These are phyloP conservation scores for Atlantisia rogersi DNA, from an alignment of 2,113 vertebrate genomes.

Conservation along the genomic window DNA sequence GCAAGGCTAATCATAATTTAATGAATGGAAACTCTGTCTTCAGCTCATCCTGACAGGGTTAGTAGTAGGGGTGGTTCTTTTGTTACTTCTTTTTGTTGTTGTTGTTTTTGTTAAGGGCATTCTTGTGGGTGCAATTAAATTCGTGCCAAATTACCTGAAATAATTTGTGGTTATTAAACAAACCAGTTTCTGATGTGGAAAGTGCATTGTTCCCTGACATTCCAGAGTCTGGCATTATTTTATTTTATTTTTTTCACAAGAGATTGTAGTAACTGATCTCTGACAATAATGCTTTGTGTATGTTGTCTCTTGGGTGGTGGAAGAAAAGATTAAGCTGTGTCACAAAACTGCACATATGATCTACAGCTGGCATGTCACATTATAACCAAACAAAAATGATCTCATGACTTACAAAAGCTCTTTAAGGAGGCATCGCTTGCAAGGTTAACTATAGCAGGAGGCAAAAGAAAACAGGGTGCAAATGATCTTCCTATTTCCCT, in stretches of 20 bases:
- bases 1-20: conserved; percentile 50
- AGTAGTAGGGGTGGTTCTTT: conserved; percentile 15
- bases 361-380: conserved; percentile 14
- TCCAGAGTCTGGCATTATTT: neutral
- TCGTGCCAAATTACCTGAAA: conserved; percentile 69
- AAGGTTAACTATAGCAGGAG: neutral
- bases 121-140: conserved; percentile 55
- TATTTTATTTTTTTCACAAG: neutral
- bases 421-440: neutral
- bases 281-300: conserved; percentile 24
- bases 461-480: neutral
- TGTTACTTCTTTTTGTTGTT: conserved; percentile 27
- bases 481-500: neutral
- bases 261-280: conserved; percentile 12
- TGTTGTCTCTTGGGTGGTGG: conserved; percentile 31
- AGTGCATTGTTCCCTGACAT: conserved; percentile 34
- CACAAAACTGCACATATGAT: conserved; percentile 9
- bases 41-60: neutral
- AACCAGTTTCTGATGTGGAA: conserved; percentile 48
- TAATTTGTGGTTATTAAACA: conserved; percentile 70
- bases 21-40: conserved; percentile 50
- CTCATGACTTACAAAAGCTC: neutral
- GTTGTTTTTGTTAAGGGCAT: conserved; percentile 8
- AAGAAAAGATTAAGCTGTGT: neutral
- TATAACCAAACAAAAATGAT: neutral